These are phyloP conservation scores for Carduelis carduelis DNA, from an alignment of 2,797 vertebrate species.

Conservation along the genomic window DNA sequence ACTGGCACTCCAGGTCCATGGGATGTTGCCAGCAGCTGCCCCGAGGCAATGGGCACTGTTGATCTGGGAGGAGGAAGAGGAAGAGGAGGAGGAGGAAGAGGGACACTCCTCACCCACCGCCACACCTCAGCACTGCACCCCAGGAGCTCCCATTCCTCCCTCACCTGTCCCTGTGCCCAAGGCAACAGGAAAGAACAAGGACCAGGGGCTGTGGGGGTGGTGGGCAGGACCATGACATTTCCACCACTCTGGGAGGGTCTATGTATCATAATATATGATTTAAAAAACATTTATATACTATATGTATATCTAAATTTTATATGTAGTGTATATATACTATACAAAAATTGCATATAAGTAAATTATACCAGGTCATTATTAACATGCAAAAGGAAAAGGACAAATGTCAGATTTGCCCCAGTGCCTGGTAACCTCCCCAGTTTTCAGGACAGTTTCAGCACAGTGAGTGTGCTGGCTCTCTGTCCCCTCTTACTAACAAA, in stretches of 20 bases:
- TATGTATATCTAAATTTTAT: too few species aligned
- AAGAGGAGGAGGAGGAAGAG: neutral
- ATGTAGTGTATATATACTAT: too few species aligned
- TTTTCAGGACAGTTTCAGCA: neutral
- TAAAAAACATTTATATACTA: fast-evolving
- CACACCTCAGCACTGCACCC: neutral
- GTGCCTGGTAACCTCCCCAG: neutral
- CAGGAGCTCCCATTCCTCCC: neutral
- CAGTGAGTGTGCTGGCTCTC: neutral
- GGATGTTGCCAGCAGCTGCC: neutral
- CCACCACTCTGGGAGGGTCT: neutral
- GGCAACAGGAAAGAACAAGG: neutral
- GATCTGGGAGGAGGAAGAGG: neutral
- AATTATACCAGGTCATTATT: neutral
- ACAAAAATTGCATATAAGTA: neutral
- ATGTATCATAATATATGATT: fast-evolving
- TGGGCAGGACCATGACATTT: neutral
- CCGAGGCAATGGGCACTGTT: neutral
- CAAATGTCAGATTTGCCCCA: neutral
- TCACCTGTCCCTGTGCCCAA: neutral
- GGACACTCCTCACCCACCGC: neutral
- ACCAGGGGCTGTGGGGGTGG: neutral
- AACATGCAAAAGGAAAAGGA: neutral
- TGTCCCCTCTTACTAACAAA: neutral
- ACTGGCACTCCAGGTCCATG: neutral